These are phyloP conservation scores for Tetramorium alpestre DNA, from an alignment of 1,140 invertebrate genomes.

Conservation along the genomic window DNA sequence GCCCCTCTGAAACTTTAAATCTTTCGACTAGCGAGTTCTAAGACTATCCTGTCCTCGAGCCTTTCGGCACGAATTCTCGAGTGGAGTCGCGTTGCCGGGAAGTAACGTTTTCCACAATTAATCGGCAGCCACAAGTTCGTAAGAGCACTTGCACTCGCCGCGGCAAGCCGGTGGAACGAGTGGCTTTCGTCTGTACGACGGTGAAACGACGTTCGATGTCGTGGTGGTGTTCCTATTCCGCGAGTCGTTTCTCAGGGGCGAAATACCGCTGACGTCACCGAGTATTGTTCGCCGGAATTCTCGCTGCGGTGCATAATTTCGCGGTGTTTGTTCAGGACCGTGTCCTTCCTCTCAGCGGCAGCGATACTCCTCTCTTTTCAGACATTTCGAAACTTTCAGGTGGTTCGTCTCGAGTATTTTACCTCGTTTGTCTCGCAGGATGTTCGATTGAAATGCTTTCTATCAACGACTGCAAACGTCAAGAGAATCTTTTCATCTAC, in stretches of 20 bases:
- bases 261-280: slow-evolving; percentile 71
- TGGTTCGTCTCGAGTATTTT: neutral
- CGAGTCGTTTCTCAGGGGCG: slow-evolving; percentile 66
- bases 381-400: slow-evolving; percentile 11
- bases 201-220: slow-evolving; percentile 38
- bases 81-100: neutral
- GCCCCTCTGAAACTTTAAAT: neutral
- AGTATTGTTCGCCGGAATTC: slow-evolving; percentile 70
- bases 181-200: slow-evolving; percentile 55
- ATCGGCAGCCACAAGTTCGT: slow-evolving; percentile 64
- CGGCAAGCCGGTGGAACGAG: slow-evolving; percentile 16
- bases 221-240: slow-evolving; percentile 48
- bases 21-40: neutral
- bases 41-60: neutral
- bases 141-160: slow-evolving; percentile 55
- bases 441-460: neutral
- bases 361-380: slow-evolving; percentile 26
- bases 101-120: slow-evolving; percentile 61
- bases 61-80: slow-evolving; percentile 7
- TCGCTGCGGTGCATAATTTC: slow-evolving; percentile 67
- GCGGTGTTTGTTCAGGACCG: slow-evolving; percentile 57
- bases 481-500: neutral
- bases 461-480: neutral
- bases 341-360: slow-evolving; percentile 30
- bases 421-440: neutral